Percentiles rank a stretch among this genome's conserved stretches.
Conservation (phyloP, 2,797 vertebrate species). For the Rachycentron canadum region DNA sequence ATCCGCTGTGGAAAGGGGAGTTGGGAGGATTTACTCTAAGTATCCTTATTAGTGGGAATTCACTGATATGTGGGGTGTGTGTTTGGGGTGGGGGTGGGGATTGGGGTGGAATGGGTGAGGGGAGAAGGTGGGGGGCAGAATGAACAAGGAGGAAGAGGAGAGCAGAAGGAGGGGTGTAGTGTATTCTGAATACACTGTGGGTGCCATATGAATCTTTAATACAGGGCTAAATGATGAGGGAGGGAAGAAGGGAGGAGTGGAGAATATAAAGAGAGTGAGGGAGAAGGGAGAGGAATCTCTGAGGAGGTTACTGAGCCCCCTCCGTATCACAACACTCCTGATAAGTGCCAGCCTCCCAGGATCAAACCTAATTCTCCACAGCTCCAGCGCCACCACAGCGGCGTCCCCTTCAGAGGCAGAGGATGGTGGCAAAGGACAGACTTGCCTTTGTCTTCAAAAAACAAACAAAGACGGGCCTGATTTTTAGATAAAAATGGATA, state of each 20-base stretch:
- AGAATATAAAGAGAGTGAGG: constrained; percentile 69
- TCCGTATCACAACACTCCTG: constrained; percentile 74
- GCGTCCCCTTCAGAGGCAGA: constrained; percentile 39
- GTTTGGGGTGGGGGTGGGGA: too few species aligned
- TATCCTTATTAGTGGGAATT: constrained; percentile 85
- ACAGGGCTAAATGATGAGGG: constrained; percentile 75
- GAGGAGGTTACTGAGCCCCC: constrained; percentile 69
- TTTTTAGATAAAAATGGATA: constrained; percentile 73
- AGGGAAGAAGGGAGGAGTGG: constrained; percentile 64
- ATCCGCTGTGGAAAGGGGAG: constrained; percentile 81
- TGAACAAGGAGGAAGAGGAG: constrained; percentile 62
- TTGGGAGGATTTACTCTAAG: constrained; percentile 84
- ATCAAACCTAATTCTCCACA: constrained; percentile 74
- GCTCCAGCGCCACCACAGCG: constrained; percentile 47
- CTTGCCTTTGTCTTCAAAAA: constrained; percentile 67
- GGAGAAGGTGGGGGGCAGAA: constrained; percentile 65
- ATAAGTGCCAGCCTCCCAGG: constrained; percentile 72
- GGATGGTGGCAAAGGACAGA: constrained; percentile 39
- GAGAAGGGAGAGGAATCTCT: constrained; percentile 57
- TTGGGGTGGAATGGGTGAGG: constrained; percentile 38
- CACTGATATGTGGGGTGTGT: constrained; percentile 59
- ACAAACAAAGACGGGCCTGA: constrained; percentile 51
- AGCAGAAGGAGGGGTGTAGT: constrained; percentile 57
- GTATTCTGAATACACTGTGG: constrained; percentile 69
- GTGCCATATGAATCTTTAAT: constrained; percentile 81